Evolutionary conservation across 2,888 invertebrate genomes (phyloP), one percentile per base, ranked within the genome.

Genomic region (Hypena proboscidalis): DNA sequence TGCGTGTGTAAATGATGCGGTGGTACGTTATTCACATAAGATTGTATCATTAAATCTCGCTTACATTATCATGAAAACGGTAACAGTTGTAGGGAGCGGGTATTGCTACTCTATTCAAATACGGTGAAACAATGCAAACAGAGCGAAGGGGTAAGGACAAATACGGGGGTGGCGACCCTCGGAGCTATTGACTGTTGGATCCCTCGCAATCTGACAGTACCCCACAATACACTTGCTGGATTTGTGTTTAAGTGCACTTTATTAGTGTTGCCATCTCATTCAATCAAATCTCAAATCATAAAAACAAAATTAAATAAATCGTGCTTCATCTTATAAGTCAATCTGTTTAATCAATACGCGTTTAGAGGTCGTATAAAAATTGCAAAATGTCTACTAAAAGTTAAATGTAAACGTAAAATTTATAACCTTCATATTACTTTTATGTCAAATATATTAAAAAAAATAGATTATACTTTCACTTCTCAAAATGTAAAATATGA

Each of bases 51-150:
- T 83, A 86, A 85, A 84, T 82, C 80, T 78, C 77, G 77, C 71
- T 83, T 79, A 82, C 79, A 82, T 79, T 83, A 84, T 82, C 78
- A 80, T 78, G 82, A 80, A 81, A 85, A 79, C 77, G 76, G 83
- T 86, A 87, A 85, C 86, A 85, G 85, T 87, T 85, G 85, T 83
- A 82, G 72, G 65, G 62, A 74, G 67, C 72, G 80, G 75, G 68
- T 50, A 62, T n/a, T 66, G 62, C 60, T 68, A 67, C 70, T 80
- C 84, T 83, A 77, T 83, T 83, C 85, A 85, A 89, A 87, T 83
- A 85, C 69, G 72, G 77, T 77, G 80, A 78, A 87, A 87, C 87
- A 85, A 88, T 85, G 83, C 83, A 83, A 86, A 84, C 78, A 80
- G 74, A 76, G 72, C 70, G 83, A 81, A 80, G 83, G 85, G 85